phyloP scores from a whole-genome alignment of 2,797 vertebrate species.

The Coluber constrictor region DNA sequence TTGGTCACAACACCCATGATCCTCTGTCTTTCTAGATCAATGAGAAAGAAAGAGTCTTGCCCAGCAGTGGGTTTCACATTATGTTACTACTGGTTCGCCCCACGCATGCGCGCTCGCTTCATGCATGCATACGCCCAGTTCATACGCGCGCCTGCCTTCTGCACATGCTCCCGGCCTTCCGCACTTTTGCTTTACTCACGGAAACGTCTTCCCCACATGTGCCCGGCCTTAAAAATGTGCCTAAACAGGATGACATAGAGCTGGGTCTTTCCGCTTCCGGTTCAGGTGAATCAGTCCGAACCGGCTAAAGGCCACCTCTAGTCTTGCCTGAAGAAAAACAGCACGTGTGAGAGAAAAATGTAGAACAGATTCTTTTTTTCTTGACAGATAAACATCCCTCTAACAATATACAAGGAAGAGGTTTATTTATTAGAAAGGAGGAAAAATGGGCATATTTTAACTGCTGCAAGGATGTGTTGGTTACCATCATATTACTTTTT shows the following conservation, averaged over 20 bases:
- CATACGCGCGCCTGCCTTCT: no score
- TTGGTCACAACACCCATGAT: not conserved
- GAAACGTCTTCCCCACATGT: no score
- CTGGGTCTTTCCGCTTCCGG: no score
- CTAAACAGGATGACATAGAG: no score
- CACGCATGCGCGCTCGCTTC: fast-evolving
- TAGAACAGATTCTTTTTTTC: not conserved
- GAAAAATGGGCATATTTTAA: not conserved
- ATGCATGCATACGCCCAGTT: no score
- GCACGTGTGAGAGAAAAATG: not conserved
- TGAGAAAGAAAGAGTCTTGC: not conserved
- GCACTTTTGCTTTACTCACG: no score
- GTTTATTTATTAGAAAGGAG: not conserved
- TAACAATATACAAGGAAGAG: not conserved
- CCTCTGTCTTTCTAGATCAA: not conserved
- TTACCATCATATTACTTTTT: not conserved
- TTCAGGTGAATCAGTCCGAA: no score
- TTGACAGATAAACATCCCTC: not conserved
- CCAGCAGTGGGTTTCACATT: no score
- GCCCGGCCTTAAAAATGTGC: no score
- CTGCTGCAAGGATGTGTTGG: not conserved
- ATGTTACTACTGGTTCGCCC: no score
- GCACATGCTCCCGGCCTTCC: no score
- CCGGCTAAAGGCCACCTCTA: no score
- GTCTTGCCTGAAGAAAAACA: not conserved